Conservation (phyloP, 2,113 vertebrate species). For the Anas platyrhynchos region DNA sequence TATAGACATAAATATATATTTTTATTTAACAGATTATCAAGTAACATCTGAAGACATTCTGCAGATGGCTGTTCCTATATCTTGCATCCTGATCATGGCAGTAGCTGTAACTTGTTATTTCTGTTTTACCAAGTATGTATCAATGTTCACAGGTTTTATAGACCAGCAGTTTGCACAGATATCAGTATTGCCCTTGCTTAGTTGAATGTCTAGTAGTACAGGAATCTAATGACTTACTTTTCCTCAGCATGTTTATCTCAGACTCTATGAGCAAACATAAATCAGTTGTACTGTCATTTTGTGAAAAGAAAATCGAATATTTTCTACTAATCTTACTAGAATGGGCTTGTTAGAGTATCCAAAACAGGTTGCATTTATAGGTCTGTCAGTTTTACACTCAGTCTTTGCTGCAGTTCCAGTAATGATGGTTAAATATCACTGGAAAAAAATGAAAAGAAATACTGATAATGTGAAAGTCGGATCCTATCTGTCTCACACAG, state of each 20-base stretch:
- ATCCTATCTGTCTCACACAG: neutral
- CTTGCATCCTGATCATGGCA: constrained; percentile 54
- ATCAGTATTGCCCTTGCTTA: neutral
- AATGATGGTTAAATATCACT: neutral
- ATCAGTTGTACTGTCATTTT: neutral
- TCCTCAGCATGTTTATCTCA: neutral
- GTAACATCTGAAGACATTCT: constrained; percentile 26
- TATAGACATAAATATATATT: neutral
- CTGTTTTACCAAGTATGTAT: constrained; percentile 70
- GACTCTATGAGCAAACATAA: neutral
- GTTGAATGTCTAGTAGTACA: neutral
- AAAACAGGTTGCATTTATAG: neutral
- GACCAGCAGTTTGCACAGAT: neutral
- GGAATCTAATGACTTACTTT: neutral
- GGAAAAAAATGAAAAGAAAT: no score
- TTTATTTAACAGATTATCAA: constrained; percentile 55
- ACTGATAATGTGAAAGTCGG: neutral
- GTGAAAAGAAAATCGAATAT: neutral
- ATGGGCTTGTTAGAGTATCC: neutral
- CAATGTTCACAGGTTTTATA: neutral
- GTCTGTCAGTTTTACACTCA: neutral
- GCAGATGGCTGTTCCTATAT: constrained; percentile 20
- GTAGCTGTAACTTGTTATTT: constrained; percentile 59
- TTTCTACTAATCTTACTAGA: neutral
- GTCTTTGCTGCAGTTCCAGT: neutral